These are phyloP conservation scores for Karalla daura DNA, from an alignment of 2,797 vertebrate species.

Conservation along the genomic window DNA sequence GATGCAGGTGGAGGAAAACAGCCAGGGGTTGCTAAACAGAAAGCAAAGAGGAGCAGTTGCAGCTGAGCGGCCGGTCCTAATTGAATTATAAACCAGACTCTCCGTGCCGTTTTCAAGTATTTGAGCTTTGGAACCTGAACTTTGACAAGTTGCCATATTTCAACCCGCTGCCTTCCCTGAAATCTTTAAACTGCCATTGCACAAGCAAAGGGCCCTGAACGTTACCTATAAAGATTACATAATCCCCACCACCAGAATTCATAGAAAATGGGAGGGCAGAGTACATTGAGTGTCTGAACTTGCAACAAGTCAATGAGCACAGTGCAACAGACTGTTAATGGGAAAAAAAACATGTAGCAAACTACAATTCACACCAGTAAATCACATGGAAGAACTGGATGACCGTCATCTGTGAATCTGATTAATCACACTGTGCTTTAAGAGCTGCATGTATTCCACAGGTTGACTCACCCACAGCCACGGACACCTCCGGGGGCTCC, in stretches of 20 bases:
- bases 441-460: conserved; percentile 41
- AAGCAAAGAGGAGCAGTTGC: background rate
- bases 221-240: conserved; percentile 63
- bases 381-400: background rate
- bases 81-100: conserved; percentile 16
- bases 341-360: background rate
- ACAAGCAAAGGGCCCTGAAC: conserved; percentile 67
- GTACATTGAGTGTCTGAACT: conserved; percentile 29
- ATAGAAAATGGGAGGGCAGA: conserved; percentile 40
- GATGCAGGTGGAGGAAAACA: conserved; percentile 39
- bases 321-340: background rate
- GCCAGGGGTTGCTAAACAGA: conserved; percentile 18
- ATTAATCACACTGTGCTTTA: background rate
- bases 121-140: conserved; percentile 32
- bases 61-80: conserved; percentile 8
- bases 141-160: conserved; percentile 39
- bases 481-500: conserved; percentile 36
- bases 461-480: conserved; percentile 48
- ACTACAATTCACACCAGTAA: background rate
- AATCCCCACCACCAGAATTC: conserved; percentile 42
- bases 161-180: conserved; percentile 50
- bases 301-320: conserved; percentile 63
- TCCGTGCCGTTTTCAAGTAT: conserved; percentile 17
- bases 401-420: background rate
- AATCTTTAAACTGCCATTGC: conserved; percentile 75